These are phyloP conservation scores for Muscidifurax raptorellus DNA, from an alignment of 1,140 invertebrate genomes.

Conservation along the genomic window DNA sequence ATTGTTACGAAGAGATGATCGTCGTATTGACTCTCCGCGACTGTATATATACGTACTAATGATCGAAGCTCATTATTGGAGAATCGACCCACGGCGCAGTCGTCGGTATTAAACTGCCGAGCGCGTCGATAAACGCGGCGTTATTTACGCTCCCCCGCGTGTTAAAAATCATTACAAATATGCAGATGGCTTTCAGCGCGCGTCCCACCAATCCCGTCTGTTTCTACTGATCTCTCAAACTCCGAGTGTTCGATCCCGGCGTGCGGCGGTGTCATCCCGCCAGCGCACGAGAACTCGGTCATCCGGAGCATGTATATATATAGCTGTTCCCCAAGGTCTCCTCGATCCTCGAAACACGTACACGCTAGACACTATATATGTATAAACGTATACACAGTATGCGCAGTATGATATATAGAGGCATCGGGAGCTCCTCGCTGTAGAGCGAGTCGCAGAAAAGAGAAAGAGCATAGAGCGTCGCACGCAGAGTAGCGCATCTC, in stretches of 20 bases:
- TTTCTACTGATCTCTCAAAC: background rate
- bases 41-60: no score
- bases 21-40: no score
- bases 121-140: no score
- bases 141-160: no score
- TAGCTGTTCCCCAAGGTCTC: background rate
- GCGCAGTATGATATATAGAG: no score
- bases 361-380: no score
- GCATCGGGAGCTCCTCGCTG: background rate
- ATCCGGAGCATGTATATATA: background rate
- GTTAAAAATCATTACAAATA: no score
- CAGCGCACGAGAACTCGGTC: background rate
- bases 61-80: no score
- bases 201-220: background rate
- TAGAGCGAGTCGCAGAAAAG: background rate
- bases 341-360: background rate
- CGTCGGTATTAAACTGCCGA: no score
- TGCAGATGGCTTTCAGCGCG: background rate
- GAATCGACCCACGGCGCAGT: no score
- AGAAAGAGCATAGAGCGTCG: background rate
- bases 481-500: background rate
- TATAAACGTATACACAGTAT: slow-evolving; percentile 11
- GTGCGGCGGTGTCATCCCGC: background rate
- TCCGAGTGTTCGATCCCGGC: no score
- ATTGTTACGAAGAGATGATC: no score